phyloP scores from a whole-genome alignment of 2,797 vertebrate species.

The Diglossa cyanea region DNA sequence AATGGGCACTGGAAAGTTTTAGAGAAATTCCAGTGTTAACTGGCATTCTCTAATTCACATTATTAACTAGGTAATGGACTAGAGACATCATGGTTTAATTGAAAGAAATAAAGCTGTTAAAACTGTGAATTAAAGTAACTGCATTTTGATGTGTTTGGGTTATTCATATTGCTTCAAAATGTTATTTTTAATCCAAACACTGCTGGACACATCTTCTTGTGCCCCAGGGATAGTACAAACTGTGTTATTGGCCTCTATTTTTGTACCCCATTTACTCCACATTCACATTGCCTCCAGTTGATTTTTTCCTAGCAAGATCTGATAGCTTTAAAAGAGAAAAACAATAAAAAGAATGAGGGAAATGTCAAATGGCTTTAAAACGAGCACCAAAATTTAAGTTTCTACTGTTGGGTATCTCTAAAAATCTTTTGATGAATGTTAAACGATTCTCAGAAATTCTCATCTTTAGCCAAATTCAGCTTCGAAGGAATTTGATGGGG shows the following conservation, averaged over 20 bases:
- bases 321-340: neutral
- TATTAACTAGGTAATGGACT: conserved; percentile 57
- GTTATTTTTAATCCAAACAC: conserved; percentile 35
- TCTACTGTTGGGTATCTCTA: neutral
- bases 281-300: neutral
- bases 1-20: neutral
- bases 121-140: conserved; percentile 22
- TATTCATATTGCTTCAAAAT: conserved; percentile 20
- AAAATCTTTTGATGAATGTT: neutral
- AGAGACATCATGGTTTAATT: conserved; percentile 2
- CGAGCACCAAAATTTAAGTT: neutral
- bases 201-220: conserved; percentile 14
- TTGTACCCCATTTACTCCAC: conserved; percentile 41
- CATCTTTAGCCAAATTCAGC: neutral
- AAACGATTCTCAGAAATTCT: neutral
- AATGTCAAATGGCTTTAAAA: neutral
- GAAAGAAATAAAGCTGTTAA: conserved; percentile 49
- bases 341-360: neutral
- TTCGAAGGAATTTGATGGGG: neutral
- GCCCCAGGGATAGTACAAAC: conserved; percentile 1
- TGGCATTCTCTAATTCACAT: neutral
- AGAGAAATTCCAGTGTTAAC: neutral
- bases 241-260: conserved; percentile 1
- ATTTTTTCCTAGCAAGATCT: neutral
- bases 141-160: conserved; percentile 33